Evolutionary conservation across 2,797 vertebrate species (phyloP).

Genomic region (Leptoclinus maculatus): DNA sequence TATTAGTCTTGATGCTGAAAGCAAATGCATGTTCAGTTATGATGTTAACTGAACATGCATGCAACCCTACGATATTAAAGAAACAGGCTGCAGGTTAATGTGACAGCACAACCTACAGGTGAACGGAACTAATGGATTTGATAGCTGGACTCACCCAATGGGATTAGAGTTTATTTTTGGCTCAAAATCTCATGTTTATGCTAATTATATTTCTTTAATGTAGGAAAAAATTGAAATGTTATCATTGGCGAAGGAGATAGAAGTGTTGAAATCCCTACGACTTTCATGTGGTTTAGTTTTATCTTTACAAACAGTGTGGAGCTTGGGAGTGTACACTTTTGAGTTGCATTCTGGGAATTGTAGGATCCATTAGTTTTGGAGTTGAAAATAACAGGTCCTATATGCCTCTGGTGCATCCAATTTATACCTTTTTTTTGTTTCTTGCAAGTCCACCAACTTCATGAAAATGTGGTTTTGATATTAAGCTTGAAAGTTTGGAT

Average conservation of each 20-base stretch:
- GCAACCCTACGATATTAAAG: background rate
- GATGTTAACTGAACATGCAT: background rate
- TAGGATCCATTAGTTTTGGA: background rate
- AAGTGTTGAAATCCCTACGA: background rate
- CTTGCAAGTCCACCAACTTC: background rate
- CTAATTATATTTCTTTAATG: background rate
- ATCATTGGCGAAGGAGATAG: background rate
- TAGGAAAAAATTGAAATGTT: background rate
- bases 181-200: background rate
- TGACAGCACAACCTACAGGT: background rate
- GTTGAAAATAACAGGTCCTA: background rate
- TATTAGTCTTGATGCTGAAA: background rate
- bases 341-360: background rate
- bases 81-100: background rate
- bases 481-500: background rate
- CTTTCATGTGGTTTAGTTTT: background rate
- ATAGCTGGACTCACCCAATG: background rate
- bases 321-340: background rate
- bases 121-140: background rate
- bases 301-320: background rate
- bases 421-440: background rate
- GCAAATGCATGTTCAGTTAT: background rate
- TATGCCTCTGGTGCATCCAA: background rate
- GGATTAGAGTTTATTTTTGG: background rate
- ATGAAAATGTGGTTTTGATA: background rate